These are phyloP conservation scores for Augiades crinisus DNA, from an alignment of 2,888 invertebrate species.

Conservation along the genomic window DNA sequence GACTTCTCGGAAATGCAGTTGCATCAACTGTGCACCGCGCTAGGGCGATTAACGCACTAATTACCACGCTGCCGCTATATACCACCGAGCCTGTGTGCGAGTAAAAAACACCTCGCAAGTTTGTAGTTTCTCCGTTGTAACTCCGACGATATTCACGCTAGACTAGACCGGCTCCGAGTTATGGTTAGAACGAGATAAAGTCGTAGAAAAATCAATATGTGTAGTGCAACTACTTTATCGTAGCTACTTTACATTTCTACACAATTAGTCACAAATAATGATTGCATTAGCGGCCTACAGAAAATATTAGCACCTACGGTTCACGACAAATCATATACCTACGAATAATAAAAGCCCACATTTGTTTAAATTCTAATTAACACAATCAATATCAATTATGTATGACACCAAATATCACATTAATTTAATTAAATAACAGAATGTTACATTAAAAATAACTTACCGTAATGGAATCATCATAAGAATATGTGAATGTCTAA, in stretches of 20 bases:
- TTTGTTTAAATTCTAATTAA: too few species aligned
- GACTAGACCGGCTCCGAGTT: neutral
- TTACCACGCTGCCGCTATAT: conserved; percentile 47
- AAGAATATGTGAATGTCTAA: too few species aligned
- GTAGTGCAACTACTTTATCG: neutral
- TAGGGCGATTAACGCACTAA: conserved; percentile 72
- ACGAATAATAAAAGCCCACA: too few species aligned
- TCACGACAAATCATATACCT: neutral
- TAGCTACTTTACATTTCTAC: neutral
- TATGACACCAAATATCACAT: too few species aligned
- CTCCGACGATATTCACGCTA: conserved; percentile 10
- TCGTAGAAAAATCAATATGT: neutral
- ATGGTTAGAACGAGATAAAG: neutral
- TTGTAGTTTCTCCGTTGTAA: conserved; percentile 33
- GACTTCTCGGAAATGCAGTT: conserved; percentile 71
- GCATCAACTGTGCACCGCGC: conserved; percentile 59
- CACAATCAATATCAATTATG: too few species aligned
- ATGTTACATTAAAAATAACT: too few species aligned
- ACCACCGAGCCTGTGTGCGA: conserved; percentile 30
- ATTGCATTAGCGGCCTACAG: too few species aligned
- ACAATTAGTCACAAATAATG: neutral
- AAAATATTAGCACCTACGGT: too few species aligned
- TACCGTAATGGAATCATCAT: too few species aligned
- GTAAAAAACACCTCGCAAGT: conserved; percentile 36
- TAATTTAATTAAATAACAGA: too few species aligned